phyloP scores from a whole-genome alignment of 92 coral and sea anemone genomes.

The Heliopora coerulea region DNA sequence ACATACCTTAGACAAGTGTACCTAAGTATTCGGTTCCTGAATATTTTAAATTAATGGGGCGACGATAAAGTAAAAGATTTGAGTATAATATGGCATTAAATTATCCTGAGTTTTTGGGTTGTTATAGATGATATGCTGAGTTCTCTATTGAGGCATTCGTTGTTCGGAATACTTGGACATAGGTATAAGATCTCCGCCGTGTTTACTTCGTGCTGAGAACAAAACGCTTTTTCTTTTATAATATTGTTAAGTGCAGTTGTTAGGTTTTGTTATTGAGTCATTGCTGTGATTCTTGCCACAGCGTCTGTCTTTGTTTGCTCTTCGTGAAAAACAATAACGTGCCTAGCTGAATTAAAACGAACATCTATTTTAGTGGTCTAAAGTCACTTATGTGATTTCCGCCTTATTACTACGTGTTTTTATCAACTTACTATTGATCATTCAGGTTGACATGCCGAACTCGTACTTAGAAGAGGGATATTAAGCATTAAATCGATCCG shows the following conservation, averaged over 20 bases:
- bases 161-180: background rate
- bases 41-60: too few species aligned
- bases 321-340: constrained; percentile 17
- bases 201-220: constrained; percentile 24
- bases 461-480: constrained; percentile 3
- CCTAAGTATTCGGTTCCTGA: too few species aligned
- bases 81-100: too few species aligned
- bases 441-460: constrained; percentile 15
- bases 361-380: constrained; percentile 40
- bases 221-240: constrained; percentile 9
- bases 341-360: constrained; percentile 38
- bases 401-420: constrained; percentile 2
- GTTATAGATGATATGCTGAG: background rate
- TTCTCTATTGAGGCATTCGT: background rate
- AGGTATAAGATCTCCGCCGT: background rate
- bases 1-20: too few species aligned
- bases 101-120: too few species aligned
- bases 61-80: too few species aligned
- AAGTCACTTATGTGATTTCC: constrained; percentile 32
- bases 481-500: background rate
- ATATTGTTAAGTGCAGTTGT: background rate
- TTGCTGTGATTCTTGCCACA: constrained; percentile 1
- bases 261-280: background rate
- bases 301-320: constrained; percentile 24
- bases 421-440: constrained; percentile 12